These are phyloP conservation scores for Schizotus pectinicornis DNA, from an alignment of 2,888 invertebrate genomes.

Conservation along the genomic window DNA sequence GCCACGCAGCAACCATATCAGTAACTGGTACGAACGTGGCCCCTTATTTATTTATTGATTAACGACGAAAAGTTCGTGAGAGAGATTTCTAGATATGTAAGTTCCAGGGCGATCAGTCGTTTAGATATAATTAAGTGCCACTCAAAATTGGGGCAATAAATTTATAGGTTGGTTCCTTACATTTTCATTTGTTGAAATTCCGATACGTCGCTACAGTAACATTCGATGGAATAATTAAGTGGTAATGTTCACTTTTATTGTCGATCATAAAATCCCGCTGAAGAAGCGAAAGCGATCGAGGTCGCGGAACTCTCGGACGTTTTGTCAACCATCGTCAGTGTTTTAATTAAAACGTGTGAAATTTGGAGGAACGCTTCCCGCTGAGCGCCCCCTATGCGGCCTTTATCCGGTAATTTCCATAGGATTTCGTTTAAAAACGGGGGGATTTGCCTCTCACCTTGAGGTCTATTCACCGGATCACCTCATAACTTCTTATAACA, in stretches of 20 bases:
- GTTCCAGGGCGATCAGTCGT: constrained; percentile 16
- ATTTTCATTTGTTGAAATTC: constrained; percentile 4
- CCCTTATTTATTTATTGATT: constrained; percentile 30
- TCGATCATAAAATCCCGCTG: neutral
- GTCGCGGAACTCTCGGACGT: neutral
- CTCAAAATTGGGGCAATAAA: constrained; percentile 17
- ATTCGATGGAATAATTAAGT: neutral
- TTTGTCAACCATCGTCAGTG: neutral
- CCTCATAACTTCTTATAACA: constrained; percentile 21
- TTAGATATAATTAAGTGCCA: constrained; percentile 22
- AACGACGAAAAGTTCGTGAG: constrained; percentile 30
- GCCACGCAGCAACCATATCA: neutral
- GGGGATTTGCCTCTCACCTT: constrained; percentile 11
- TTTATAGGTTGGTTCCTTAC: neutral
- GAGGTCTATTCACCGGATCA: neutral
- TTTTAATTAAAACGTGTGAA: constrained; percentile 36
- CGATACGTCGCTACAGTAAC: neutral
- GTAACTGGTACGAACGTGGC: constrained; percentile 5
- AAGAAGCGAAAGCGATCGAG: neutral
- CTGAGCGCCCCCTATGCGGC: neutral
- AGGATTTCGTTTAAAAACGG: neutral
- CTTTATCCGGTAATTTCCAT: neutral
- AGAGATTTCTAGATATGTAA: constrained; percentile 22
- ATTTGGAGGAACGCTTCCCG: constrained; percentile 11
- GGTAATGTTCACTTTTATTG: neutral